Evolutionary conservation across 2,888 invertebrate genomes (phyloP), one percentile per base, ranked within the genome.

Genomic region (Eulithis testata): DNA sequence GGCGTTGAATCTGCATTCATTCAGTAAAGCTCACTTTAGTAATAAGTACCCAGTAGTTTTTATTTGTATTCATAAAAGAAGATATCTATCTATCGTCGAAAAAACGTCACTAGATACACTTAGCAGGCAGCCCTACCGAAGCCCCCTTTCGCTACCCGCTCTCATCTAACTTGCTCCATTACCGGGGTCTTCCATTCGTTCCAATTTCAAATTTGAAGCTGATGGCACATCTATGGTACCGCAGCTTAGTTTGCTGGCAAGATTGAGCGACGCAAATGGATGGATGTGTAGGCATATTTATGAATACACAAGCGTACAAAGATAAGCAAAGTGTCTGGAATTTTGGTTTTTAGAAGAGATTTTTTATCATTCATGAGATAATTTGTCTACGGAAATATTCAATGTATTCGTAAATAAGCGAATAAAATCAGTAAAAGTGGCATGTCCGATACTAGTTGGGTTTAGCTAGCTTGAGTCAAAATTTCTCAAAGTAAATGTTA

Each of bases 141-240:
- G 61, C 75, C 65, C 70, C 76, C 80, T 78, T 69, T 76, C 78
- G 71, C 77, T 69, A 73, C 83, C 84, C 85, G 82, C 83, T 86
- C 82, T 92, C 91, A 93, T 93, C 91, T 91, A 93, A 93, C 92
- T 93, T 93, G 81, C 78, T 80, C 88, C 92, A 90, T 93, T 93
- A 91, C 90, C 81, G 86, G 85, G 86, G 85, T 83, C 86, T 88
- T 89, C 87, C 86, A 87, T 91, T 91, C 91, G 89, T 92, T 91
- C 92, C 91, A 93, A 92, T 92, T 93, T 90, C 86, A 91, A 93
- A 92, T 92, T 92, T 92, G 88, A 88, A 89, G 88, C 88, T 88
- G 88, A 88, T 85, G 87, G 84, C 79, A 81, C 85, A 85, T 88
- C 86, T 89, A 86, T 88, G 86, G 82, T 71, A 86, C 88, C 89